Evolutionary conservation across 2,113 vertebrate genomes (phyloP).

Genomic region (Lophochroa leadbeateri): DNA sequence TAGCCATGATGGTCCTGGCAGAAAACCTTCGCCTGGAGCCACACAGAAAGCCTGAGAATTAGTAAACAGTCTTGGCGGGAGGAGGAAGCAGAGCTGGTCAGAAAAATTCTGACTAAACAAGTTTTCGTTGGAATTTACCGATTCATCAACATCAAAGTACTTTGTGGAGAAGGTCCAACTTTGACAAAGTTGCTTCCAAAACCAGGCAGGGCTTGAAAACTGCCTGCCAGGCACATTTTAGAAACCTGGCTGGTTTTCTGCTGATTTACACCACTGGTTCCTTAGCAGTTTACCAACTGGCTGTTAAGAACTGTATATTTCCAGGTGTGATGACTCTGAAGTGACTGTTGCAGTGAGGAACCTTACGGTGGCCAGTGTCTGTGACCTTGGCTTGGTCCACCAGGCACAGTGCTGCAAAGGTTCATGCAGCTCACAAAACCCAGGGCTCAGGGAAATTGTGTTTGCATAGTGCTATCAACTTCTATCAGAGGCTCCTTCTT

Average conservation of each 20-base stretch:
- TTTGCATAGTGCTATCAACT: background rate
- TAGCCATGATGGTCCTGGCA: background rate
- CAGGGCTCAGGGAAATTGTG: background rate
- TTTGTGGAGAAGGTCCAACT: conserved; percentile 62
- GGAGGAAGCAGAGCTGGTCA: conserved; percentile 51
- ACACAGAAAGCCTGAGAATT: background rate
- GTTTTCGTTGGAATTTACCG: conserved; percentile 56
- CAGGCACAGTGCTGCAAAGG: background rate
- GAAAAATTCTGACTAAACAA: conserved; percentile 69
- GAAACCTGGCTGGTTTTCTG: conserved; percentile 27
- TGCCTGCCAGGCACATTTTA: conserved; percentile 58
- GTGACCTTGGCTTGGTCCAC: background rate
- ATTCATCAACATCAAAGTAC: conserved; percentile 65
- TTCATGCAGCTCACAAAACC: background rate
- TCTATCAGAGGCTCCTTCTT: background rate
- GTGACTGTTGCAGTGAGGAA: background rate
- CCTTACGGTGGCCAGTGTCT: fast-evolving
- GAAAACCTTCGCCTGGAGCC: conserved; percentile 16
- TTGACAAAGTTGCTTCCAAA: conserved; percentile 63
- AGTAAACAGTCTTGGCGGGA: conserved; percentile 31
- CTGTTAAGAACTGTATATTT: background rate
- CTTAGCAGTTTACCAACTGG: background rate
- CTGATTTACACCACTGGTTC: background rate
- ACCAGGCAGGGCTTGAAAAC: conserved; percentile 46
- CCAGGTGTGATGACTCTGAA: background rate